A percentile compares a stretch with the other conserved stretches of the same genome.
Conservation (phyloP, 2,888 invertebrate genomes). For the Cyclophora albipunctata region DNA sequence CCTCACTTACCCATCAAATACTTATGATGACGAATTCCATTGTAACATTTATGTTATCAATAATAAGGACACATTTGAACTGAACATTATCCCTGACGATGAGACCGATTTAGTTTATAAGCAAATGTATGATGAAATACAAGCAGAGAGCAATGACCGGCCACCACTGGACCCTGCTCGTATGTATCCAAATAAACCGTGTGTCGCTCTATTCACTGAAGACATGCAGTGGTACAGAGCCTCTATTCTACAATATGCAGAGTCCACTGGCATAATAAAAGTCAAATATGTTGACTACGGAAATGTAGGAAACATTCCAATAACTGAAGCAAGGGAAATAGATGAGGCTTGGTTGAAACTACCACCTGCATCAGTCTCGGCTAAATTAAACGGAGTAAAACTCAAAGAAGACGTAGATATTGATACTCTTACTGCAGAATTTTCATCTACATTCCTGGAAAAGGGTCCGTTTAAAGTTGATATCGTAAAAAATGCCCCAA, state of each 20-base stretch:
- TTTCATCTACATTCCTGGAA: conserved; percentile 39
- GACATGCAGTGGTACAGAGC: conserved; percentile 85
- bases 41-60: conserved; percentile 52
- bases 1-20: conserved; percentile 30
- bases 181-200: conserved; percentile 71
- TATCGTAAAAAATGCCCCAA: conserved; percentile 13
- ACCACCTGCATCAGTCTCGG: conserved; percentile 70
- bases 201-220: conserved; percentile 76
- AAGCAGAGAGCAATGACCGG: conserved; percentile 51
- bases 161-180: conserved; percentile 46
- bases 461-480: conserved; percentile 46
- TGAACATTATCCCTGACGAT: conserved; percentile 48
- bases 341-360: conserved; percentile 61
- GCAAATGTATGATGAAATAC: conserved; percentile 66
- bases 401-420: conserved; percentile 44
- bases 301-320: conserved; percentile 73
- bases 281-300: conserved; percentile 86
- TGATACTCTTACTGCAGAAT: conserved; percentile 38
- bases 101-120: conserved; percentile 60
- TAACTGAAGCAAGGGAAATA: conserved; percentile 64
- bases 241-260: conserved; percentile 69
- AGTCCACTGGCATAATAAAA: conserved; percentile 57
- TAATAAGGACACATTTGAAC: conserved; percentile 39
- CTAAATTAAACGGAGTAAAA: conserved; percentile 52
- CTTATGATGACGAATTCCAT: conserved; percentile 32